Conservation (phyloP, 2,888 invertebrate genomes). For the Prosapia bicincta region DNA sequence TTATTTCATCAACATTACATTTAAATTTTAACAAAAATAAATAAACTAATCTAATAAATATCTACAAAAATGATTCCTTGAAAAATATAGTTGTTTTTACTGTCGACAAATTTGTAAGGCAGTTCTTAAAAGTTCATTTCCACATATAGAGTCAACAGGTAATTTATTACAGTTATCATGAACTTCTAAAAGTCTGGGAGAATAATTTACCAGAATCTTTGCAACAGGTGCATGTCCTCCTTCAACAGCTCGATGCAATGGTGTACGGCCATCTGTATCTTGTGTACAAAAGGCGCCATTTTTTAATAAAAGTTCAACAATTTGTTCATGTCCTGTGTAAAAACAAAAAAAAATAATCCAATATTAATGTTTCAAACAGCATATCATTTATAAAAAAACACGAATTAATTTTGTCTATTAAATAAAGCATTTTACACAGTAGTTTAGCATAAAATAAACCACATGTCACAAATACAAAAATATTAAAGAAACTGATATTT, state of each 20-base stretch:
- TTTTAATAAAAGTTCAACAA: background rate
- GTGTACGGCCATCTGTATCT: background rate
- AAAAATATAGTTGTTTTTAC: background rate
- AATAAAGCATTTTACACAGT: no score
- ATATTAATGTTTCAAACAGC: no score
- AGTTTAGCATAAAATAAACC: no score
- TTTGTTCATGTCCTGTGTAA: background rate
- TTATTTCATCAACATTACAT: no score
- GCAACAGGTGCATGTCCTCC: background rate
- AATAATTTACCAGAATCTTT: background rate
- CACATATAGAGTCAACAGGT: background rate
- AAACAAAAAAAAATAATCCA: no score
- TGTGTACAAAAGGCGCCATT: background rate
- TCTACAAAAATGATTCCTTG: background rate
- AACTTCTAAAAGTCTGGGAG: background rate
- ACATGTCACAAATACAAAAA: no score
- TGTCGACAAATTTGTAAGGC: background rate
- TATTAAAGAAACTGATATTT: no score
- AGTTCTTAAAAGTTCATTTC: background rate
- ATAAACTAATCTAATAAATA: no score
- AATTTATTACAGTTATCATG: background rate
- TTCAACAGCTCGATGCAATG: background rate
- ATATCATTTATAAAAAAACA: no score
- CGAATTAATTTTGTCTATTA: no score
- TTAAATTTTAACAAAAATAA: no score